These are phyloP conservation scores for Mayetiola destructor DNA, from an alignment of 2,888 invertebrate species.

Conservation along the genomic window DNA sequence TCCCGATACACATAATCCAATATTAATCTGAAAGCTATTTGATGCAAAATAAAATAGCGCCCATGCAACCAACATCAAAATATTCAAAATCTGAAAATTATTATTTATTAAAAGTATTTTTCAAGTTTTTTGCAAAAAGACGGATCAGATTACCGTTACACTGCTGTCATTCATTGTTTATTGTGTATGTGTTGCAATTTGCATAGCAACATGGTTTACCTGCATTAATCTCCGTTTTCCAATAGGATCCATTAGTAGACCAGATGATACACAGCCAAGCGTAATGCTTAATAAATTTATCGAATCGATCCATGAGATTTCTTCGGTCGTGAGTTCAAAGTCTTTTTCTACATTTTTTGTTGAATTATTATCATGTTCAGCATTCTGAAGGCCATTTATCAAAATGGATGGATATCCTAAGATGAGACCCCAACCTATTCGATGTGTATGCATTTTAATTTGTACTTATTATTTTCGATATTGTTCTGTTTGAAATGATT, in stretches of 20 bases:
- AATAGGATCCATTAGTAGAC: background rate
- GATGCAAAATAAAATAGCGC: background rate
- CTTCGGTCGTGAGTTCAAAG: background rate
- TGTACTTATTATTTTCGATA: no score
- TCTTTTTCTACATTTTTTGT: background rate
- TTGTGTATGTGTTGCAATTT: no score
- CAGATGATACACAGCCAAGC: background rate
- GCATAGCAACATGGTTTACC: background rate
- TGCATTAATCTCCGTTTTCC: constrained; percentile 1
- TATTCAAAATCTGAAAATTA: constrained; percentile 1
- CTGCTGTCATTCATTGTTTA: no score
- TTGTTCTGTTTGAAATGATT: no score
- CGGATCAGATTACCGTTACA: no score
- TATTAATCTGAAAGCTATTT: background rate
- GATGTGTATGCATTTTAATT: background rate
- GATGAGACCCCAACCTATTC: background rate
- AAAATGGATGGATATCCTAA: constrained; percentile 1
- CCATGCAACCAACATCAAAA: background rate
- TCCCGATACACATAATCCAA: background rate
- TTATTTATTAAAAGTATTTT: no score
- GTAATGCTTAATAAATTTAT: background rate
- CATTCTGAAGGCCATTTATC: background rate
- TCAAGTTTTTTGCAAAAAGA: no score
- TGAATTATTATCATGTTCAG: background rate
- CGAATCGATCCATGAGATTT: background rate